Evolutionary conservation across 2,888 invertebrate species (phyloP).

Genomic region (Ischnus inquisitorius): DNA sequence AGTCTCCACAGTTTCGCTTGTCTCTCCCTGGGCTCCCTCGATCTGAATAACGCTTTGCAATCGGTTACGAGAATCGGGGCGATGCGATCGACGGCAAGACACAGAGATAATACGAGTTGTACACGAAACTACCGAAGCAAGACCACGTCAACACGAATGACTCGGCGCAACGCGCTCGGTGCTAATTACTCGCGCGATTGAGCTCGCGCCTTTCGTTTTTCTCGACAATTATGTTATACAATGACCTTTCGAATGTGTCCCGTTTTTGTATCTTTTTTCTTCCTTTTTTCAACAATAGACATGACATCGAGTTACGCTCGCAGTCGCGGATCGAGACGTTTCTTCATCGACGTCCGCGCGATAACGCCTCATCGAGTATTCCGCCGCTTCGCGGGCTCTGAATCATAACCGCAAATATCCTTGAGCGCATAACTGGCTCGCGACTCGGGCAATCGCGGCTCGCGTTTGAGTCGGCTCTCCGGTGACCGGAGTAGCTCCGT

Average conservation of each 20-base stretch:
- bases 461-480: conserved; percentile 42
- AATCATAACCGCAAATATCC: conserved; percentile 81
- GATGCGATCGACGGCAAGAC: conserved; percentile 58
- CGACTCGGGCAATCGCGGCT: conserved; percentile 15
- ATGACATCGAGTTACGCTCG: conserved; percentile 18
- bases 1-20: too few species aligned
- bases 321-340: conserved; percentile 27
- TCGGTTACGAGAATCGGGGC: conserved; percentile 39
- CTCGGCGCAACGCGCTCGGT: conserved; percentile 68
- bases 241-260: too few species aligned
- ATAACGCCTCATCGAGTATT: conserved; percentile 37
- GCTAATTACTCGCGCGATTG: conserved; percentile 73
- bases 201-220: conserved; percentile 70
- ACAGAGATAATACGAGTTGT: neutral
- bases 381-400: conserved; percentile 53
- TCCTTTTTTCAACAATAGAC: conserved; percentile 67
- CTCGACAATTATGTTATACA: neutral
- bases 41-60: too few species aligned
- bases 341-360: neutral
- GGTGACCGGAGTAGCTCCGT: conserved; percentile 48
- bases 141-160: conserved; percentile 72
- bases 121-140: conserved; percentile 70
- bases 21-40: too few species aligned
- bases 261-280: neutral
- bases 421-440: conserved; percentile 70